Conservation (phyloP, 2,797 vertebrate genomes). For the Nannoperca australis region DNA sequence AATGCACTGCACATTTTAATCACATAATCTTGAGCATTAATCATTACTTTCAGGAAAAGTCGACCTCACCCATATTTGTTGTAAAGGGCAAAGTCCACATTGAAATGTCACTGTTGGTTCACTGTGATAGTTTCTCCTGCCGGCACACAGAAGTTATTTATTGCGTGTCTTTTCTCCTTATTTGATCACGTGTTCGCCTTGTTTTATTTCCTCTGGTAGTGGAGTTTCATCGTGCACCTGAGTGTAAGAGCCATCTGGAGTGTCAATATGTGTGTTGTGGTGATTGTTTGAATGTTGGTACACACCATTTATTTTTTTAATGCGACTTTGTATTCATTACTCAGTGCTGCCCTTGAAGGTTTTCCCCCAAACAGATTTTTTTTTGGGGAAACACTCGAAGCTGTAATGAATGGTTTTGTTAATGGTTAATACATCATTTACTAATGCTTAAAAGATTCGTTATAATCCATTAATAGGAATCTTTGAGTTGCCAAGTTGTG, state of each 20-base stretch:
- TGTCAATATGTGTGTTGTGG: background rate
- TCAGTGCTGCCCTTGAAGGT: background rate
- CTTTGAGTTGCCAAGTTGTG: background rate
- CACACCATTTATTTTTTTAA: background rate
- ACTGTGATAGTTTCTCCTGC: background rate
- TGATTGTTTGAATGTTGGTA: conserved; percentile 14
- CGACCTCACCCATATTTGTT: conserved; percentile 37
- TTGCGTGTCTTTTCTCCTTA: background rate
- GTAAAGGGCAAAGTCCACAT: conserved; percentile 25
- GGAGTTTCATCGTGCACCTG: conserved; percentile 8
- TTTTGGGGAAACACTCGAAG: background rate
- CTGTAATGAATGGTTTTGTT: background rate
- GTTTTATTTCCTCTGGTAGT: conserved; percentile 24
- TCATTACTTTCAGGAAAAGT: conserved; percentile 20
- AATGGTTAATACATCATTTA: background rate
- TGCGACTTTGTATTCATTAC: background rate
- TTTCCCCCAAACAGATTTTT: background rate
- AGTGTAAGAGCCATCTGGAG: conserved; percentile 2
- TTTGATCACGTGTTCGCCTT: background rate
- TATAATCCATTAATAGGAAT: background rate
- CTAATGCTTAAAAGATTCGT: background rate
- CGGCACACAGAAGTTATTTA: no score
- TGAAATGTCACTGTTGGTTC: conserved; percentile 16
- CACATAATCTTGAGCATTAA: conserved; percentile 25
- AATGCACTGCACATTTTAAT: conserved; percentile 6